Evolutionary conservation across 1,140 invertebrate species (phyloP), one percentile per base, ranked within the genome.

Genomic region (Musca vetustissima): DNA sequence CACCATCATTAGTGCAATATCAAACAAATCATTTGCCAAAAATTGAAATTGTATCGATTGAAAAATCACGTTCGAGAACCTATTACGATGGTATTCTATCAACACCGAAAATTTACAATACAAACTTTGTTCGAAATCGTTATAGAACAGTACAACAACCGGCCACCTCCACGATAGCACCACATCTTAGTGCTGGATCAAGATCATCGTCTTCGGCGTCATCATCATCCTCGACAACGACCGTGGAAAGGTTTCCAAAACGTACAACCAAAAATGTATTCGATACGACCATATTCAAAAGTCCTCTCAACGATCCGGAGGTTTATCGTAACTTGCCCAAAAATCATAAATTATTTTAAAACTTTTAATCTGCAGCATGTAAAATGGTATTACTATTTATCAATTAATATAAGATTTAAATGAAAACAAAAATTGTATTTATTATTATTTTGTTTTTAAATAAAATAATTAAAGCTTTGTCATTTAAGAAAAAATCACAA

Each of bases 241-340:
- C 28, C 25, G 43, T 47, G 15, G 28, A 67, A 1, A 22, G 66
- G 17, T 66, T 69, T 2, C 28, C 70, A 0, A 80, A 77, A 52
- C 71, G 75, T 0, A 80, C 78, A 32, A 80, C 78, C 8, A 80
- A 80, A 53, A 79, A 76, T 36, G 71, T 80, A n/a, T 78, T 78
- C 9, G 76, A 80, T 21, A 80, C 78, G n/a, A 80, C 78, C 24
- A 67, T 76, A 28, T 80, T 80, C 48, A 80, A 80, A 67, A 78
- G 71, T 25, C 78, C 78, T 0, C 70, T 69, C 17, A 77, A 68
- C 64, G 75, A 80, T 64, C 24, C 71, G 6, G 73, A 78, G 53
- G 66, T 74, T 47, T 73, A 76, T 19, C 68, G 67, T 0, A 76
- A 71, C 71, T 79, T 81, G 74, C 79, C 79, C 73, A 81, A 80